Percentiles rank a stretch among this genome's conserved stretches.
These are phyloP conservation scores for Chaunax sp. DNA, from an alignment of 2,797 vertebrate species.

Conservation along the genomic window DNA sequence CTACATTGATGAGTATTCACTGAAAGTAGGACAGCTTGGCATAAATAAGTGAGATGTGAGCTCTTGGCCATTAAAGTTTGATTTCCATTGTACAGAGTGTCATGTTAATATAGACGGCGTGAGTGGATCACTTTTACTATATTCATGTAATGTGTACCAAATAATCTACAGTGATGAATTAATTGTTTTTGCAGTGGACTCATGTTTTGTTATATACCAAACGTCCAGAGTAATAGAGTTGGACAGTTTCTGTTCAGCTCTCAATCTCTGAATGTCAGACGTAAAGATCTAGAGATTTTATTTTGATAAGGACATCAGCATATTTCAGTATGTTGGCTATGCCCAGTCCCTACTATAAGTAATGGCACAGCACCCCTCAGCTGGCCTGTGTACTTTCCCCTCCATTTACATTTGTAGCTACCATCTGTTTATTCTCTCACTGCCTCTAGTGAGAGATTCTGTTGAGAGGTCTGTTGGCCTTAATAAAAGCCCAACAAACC, in stretches of 20 bases:
- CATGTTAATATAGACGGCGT: not conserved
- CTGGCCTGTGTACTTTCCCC: not conserved
- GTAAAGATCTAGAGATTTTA: too few species aligned
- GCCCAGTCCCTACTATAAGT: not conserved
- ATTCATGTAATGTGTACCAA: too few species aligned
- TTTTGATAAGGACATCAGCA: too few species aligned
- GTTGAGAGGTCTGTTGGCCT: too few species aligned
- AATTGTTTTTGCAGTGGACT: too few species aligned
- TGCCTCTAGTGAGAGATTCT: not conserved
- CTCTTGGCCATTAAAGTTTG: too few species aligned
- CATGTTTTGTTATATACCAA: too few species aligned
- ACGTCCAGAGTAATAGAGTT: too few species aligned
- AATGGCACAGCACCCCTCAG: not conserved
- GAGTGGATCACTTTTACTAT: too few species aligned
- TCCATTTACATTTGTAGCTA: slow-evolving; percentile 6
- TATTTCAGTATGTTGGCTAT: not conserved
- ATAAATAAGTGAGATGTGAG: not conserved
- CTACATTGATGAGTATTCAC: not conserved
- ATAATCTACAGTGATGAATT: not conserved
- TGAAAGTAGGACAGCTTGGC: slow-evolving; percentile 4
- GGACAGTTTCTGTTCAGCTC: too few species aligned
- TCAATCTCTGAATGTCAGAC: too few species aligned
- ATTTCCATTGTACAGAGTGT: not conserved
- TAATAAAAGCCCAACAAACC: too few species aligned
- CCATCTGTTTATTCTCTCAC: slow-evolving; percentile 23